Conservation (phyloP, 2,888 invertebrate genomes). For the Spodoptera littoralis region DNA sequence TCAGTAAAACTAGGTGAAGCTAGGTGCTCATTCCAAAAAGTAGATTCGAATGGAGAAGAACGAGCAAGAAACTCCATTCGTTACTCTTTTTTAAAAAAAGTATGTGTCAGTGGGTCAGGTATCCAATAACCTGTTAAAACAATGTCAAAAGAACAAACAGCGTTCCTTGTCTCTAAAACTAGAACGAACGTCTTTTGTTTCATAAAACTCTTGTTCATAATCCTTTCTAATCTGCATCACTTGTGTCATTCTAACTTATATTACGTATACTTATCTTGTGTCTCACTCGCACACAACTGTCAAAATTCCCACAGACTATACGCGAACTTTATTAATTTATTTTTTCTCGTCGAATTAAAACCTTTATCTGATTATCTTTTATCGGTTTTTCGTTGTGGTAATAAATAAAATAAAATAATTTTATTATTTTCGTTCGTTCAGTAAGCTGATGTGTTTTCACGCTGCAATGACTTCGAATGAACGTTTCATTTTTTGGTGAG, state of each 20-base stretch:
- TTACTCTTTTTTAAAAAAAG: no score
- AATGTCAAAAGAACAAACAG: neutral
- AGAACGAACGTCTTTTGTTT: slow-evolving; percentile 24
- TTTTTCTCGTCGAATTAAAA: slow-evolving; percentile 78
- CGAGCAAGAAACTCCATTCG: no score
- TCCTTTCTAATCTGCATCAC: slow-evolving; percentile 41
- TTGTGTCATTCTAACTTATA: slow-evolving; percentile 59
- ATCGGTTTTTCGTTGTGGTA: slow-evolving; percentile 63
- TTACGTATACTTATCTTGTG: slow-evolving; percentile 15
- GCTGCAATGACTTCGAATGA: slow-evolving; percentile 69
- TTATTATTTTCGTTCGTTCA: slow-evolving; percentile 61
- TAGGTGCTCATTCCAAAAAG: no score
- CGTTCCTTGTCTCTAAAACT: slow-evolving; percentile 1
- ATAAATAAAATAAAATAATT: slow-evolving; percentile 75
- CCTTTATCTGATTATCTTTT: slow-evolving; percentile 87
- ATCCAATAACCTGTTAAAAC: no score
- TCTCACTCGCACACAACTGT: slow-evolving; percentile 73
- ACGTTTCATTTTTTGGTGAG: slow-evolving; percentile 61
- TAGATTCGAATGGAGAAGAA: no score
- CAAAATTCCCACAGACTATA: slow-evolving; percentile 74
- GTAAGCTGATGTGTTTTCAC: slow-evolving; percentile 84
- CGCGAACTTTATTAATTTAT: slow-evolving; percentile 67
- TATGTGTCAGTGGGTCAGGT: no score
- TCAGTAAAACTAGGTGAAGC: no score
- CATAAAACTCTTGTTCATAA: slow-evolving; percentile 48